phyloP scores from a whole-genome alignment of 2,888 invertebrate genomes.

The Noctua comes region DNA sequence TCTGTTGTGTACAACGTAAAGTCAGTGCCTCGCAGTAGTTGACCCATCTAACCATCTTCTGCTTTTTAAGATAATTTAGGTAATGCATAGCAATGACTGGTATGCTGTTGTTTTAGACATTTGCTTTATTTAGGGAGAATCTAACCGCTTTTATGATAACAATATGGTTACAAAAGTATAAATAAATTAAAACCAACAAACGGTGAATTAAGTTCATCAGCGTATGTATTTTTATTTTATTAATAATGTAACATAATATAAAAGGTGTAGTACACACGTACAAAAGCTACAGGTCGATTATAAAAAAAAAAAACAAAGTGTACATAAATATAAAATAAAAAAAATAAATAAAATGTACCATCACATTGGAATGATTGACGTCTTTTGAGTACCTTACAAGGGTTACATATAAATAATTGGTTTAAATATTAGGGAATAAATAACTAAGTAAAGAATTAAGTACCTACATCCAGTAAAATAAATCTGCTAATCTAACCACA shows the following conservation, averaged over 20 bases:
- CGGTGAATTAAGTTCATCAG: slow-evolving; percentile 23
- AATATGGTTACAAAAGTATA: background rate
- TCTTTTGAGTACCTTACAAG: slow-evolving; percentile 37
- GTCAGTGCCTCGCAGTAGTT: background rate
- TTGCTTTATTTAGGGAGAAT: background rate
- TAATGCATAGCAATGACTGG: background rate
- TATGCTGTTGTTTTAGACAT: background rate
- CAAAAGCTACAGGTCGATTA: slow-evolving; percentile 54
- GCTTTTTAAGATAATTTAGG: background rate
- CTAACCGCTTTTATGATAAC: background rate
- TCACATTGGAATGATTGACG: slow-evolving; percentile 54
- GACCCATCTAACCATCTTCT: background rate
- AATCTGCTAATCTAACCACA: slow-evolving; percentile 3
- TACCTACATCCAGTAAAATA: slow-evolving; percentile 23
- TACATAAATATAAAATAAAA: slow-evolving; percentile 12
- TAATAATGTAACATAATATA: slow-evolving; percentile 26
- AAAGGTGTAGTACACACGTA: slow-evolving; percentile 50
- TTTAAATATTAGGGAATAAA: slow-evolving; percentile 31
- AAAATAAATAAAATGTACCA: slow-evolving; percentile 3
- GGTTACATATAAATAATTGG: slow-evolving; percentile 1
- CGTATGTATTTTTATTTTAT: slow-evolving; percentile 41
- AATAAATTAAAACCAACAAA: slow-evolving; percentile 26
- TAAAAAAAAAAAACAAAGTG: slow-evolving; percentile 23
- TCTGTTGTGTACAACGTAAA: background rate
- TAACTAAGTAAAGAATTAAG: slow-evolving; percentile 40